Conservation (phyloP, 2,797 vertebrate genomes). For the Vespertilio murinus region DNA sequence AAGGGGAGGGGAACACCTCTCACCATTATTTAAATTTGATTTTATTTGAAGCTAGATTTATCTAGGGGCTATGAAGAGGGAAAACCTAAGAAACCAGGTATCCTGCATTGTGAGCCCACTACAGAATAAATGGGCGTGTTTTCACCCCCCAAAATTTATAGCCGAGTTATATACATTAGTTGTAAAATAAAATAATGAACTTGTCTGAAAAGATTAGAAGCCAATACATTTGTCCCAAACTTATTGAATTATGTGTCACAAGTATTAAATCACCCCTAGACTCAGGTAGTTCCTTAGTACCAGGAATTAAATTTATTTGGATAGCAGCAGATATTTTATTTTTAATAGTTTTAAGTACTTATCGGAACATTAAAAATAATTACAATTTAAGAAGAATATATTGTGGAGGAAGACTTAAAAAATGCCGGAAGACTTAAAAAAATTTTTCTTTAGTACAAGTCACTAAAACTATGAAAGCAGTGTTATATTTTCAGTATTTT, state of each 20-base stretch:
- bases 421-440: slow-evolving; percentile 1
- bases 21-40: slow-evolving; percentile 48
- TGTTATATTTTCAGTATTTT: slow-evolving; percentile 36
- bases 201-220: slow-evolving; percentile 71
- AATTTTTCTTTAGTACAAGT: neutral
- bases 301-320: slow-evolving; percentile 67
- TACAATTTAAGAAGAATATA: neutral
- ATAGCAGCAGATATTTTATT: slow-evolving; percentile 41
- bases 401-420: neutral
- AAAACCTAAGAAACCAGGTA: neutral
- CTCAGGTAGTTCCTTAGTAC: slow-evolving; percentile 34
- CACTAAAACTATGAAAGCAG: neutral
- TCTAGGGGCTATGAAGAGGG: neutral
- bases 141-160: neutral
- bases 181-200: slow-evolving; percentile 67
- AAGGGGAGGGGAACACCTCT: neutral
- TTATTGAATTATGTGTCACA: slow-evolving; percentile 55
- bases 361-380: slow-evolving; percentile 11
- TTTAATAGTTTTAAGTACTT: slow-evolving; percentile 58
- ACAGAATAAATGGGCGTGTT: neutral
- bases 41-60: slow-evolving; percentile 49
- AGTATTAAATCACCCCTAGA: slow-evolving; percentile 68
- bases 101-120: neutral
- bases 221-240: slow-evolving; percentile 62
- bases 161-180: slow-evolving; percentile 45